Evolutionary conservation across 2,888 invertebrate species (phyloP), one percentile per base, ranked within the genome.

Genomic region (Phyllotreta cruciferae): DNA sequence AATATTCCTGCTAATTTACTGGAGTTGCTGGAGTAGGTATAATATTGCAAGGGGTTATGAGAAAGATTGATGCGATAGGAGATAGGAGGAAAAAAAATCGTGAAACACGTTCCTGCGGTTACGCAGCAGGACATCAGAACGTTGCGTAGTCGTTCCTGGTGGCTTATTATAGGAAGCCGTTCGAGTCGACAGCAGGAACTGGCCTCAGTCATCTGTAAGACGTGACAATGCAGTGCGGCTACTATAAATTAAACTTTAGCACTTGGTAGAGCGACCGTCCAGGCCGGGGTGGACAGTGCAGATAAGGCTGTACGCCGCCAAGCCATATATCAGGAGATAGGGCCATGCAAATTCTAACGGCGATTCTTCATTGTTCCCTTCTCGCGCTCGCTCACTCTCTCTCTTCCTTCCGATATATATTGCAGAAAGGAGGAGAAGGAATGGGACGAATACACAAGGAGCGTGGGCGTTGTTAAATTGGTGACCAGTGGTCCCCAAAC

Each of bases 211-310:
- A 80, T 80, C 81, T 78, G 79, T 80, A 81, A 81, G 81, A 81
- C 78, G 80, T 80, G 81, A 80, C 81, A 80, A 81, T 81, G 80
- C 79, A 77, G 76, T 74, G 78, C 76, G 74, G 76, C 72, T 75
- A 74, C 75, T 78, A 80, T 81, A 81, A 81, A 81, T 81, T 81
- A 81, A 81, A 81, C 80, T 81, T 81, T 81, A 81, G 78, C 79
- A 77, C 77, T 79, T 77, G 78, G 77, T 78, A 78, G 78, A 78
- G 75, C 78, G 77, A 57, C 66, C 64, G 66, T 79, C 79, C 58
- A 52, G 78, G 75, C 75, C 78, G 79, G 78, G 81, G 81, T 81
- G 81, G 81, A 81, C 81, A 79, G 77, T 72, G 77, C 73, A 79
- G 81, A 81, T 81, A 81, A 81, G 80, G 77, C 78, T 71, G 36